Base-by-base conservation (phyloP, 2,888 invertebrate genomes). In the Noctua comes region DNA sequence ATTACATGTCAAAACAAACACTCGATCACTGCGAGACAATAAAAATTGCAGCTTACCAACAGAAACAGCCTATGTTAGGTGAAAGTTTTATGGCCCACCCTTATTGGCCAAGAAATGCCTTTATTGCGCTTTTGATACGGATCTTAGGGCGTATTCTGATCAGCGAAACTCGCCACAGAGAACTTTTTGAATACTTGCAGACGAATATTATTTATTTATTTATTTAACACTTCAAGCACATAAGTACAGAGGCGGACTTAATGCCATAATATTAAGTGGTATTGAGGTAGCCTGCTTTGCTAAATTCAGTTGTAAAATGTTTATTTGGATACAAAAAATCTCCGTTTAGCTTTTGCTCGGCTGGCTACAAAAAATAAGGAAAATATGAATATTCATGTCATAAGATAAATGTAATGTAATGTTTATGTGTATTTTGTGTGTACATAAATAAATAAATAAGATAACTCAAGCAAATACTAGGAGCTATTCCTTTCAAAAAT, bases 31-130 rank as follows among this genome's bases (percentile, higher is more conserved):
- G 81, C 71, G 62, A 91, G 88, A 90, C 92, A 91, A 91, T 93
- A 91, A 92, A 93, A 91, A 88, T 90, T 92, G 91, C 91, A 91
- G 91, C 89, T 88, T 77, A 77, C 88, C 86, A 84, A 77, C 85
- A 87, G 76, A 82, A 76, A 88, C 81, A 81, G 86, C 86, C 78
- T 81, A 85, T 83, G 88, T 89, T 77, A 82, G 89, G 83, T 88
- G 89, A 90, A 90, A 90, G 91, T 92, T 93, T 94, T 93, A 93
- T 93, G 87, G 90, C 72, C 76, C 73, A 73, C 83, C 90, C 91
- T 93, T 91, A 93, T 92, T 91, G 90, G 89, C 84, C 82, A 89
- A 89, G 90, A 88, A 93, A 92, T 90, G 85, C 88, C 88, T 92
- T 92, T 93, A 93, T 92, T 90, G 87, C 82, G 77, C 80, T 76